Evolutionary conservation across 2,113 vertebrate genomes (phyloP).

Genomic region (Alethe castanea): DNA sequence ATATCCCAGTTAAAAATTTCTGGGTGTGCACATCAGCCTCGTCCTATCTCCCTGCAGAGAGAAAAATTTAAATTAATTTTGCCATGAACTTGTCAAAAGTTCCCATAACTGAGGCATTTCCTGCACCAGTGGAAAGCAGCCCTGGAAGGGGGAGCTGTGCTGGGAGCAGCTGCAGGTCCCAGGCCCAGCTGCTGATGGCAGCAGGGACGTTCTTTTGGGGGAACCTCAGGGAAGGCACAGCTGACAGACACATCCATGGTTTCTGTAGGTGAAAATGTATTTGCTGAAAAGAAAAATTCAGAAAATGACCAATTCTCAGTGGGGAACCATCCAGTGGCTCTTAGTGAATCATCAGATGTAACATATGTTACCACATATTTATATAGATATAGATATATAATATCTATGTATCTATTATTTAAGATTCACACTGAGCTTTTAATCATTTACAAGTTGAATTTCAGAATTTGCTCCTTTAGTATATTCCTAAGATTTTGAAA

Average conservation of each 20-base stretch:
- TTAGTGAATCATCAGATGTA: neutral
- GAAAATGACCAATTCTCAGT: too few species aligned
- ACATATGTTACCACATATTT: neutral
- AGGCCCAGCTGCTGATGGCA: neutral
- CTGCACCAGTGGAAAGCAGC: rapidly evolving
- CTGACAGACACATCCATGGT: rapidly evolving
- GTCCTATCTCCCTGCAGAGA: neutral
- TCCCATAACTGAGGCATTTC: neutral
- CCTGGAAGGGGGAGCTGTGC: neutral
- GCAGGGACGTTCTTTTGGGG: neutral
- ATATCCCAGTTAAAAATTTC: neutral
- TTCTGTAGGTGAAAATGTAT: rapidly evolving
- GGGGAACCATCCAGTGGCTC: neutral
- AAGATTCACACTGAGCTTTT: neutral
- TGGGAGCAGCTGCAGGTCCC: neutral
- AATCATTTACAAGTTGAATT: neutral
- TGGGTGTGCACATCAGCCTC: neutral
- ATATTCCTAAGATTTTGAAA: neutral
- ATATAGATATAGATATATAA: neutral
- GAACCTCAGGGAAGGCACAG: neutral
- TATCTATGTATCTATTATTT: neutral
- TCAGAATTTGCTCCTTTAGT: neutral
- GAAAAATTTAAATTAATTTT: neutral
- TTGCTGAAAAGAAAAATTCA: neutral
- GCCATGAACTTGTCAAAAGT: neutral